phyloP scores from a whole-genome alignment of 2,888 invertebrate species.

The Synergus umbraculus region DNA sequence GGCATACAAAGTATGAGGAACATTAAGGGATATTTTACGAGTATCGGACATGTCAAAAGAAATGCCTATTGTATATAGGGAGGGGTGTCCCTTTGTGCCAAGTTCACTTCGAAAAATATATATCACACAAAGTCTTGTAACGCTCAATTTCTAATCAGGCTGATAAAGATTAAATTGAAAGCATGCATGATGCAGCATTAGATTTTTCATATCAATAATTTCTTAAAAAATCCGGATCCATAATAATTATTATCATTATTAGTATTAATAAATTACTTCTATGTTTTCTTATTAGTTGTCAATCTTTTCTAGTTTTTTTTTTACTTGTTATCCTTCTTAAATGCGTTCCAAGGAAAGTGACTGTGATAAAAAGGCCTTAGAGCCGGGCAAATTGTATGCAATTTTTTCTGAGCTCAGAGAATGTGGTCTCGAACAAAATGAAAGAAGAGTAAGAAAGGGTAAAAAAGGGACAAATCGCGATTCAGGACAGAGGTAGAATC shows the following conservation, averaged over 20 bases:
- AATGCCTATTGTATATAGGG: neutral
- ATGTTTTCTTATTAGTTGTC: too few species aligned
- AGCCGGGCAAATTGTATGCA: conserved; percentile 47
- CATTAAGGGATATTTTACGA: conserved; percentile 22
- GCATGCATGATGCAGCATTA: neutral
- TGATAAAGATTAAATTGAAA: neutral
- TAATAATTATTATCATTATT: too few species aligned
- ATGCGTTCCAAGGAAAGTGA: too few species aligned
- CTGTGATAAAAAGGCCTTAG: too few species aligned
- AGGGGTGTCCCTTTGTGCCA: conserved; percentile 6
- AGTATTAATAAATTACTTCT: too few species aligned
- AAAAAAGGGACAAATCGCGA: neutral
- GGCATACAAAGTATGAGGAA: neutral
- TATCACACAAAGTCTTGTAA: neutral
- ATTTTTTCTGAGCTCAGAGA: neutral
- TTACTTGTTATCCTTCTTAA: too few species aligned
- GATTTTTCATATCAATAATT: conserved; percentile 43
- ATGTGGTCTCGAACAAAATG: neutral
- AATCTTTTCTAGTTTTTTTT: too few species aligned
- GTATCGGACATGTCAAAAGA: conserved; percentile 22
- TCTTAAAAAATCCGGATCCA: too few species aligned
- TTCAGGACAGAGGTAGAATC: neutral
- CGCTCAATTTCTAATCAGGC: neutral
- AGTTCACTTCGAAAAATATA: conserved; percentile 15
- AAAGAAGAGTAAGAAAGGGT: neutral